Conservation (phyloP, 2,797 vertebrate species). For the Thripadectes ignobilis region DNA sequence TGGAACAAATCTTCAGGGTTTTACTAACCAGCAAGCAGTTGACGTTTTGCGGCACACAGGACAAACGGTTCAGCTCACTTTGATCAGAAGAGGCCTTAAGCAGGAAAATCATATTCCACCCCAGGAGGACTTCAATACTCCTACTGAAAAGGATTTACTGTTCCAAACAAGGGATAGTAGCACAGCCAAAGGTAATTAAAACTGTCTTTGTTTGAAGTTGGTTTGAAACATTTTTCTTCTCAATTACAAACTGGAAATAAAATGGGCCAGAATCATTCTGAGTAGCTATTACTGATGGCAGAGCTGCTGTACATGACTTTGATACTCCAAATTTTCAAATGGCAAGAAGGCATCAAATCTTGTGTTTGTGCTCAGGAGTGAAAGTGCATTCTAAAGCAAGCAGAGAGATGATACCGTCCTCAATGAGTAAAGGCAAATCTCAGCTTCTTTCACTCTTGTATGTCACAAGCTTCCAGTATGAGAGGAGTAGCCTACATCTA, state of each 20-base stretch:
- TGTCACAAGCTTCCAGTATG: background rate
- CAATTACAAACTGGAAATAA: background rate
- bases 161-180: conserved; percentile 49
- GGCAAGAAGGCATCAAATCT: background rate
- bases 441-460: background rate
- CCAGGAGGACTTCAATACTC: conserved; percentile 60
- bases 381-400: background rate
- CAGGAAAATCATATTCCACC: conserved; percentile 77
- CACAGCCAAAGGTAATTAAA: conserved; percentile 68
- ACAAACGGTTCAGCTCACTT: conserved; percentile 88
- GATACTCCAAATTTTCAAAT: background rate
- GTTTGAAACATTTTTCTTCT: background rate
- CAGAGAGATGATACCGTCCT: background rate
- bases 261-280: background rate
- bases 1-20: conserved; percentile 93
- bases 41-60: conserved; percentile 92
- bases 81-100: conserved; percentile 84
- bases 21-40: conserved; percentile 97
- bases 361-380: background rate
- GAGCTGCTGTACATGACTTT: background rate
- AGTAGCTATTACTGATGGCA: background rate
- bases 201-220: background rate
- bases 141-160: conserved; percentile 63
- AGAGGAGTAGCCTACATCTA: background rate
- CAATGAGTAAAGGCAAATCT: background rate